Evolutionary conservation across 2,797 vertebrate species (phyloP).

Genomic region (Telmatherina bonti): DNA sequence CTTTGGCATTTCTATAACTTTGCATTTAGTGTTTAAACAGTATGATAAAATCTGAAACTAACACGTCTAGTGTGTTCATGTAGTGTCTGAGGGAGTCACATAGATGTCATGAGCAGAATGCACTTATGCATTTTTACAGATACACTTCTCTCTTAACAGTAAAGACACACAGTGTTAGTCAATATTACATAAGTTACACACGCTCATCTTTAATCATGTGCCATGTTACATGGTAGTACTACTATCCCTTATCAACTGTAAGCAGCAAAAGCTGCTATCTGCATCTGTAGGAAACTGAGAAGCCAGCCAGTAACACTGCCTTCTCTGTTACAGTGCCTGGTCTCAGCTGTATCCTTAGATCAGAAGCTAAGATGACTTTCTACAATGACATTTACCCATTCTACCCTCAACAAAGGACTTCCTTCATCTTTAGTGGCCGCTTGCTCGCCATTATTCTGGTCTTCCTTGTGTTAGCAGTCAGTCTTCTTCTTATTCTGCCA

Average conservation of each 20-base stretch:
- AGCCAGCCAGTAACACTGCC: constrained; percentile 67
- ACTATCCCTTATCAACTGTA: constrained; percentile 47
- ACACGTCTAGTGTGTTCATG: neutral
- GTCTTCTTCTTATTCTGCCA: constrained; percentile 91
- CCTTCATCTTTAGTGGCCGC: constrained; percentile 80
- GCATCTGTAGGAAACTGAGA: constrained; percentile 79
- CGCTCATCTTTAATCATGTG: constrained; percentile 20
- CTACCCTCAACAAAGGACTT: constrained; percentile 86
- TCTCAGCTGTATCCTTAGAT: constrained; percentile 56
- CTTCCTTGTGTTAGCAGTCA: constrained; percentile 84
- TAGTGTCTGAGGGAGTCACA: neutral
- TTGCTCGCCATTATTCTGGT: constrained; percentile 89
- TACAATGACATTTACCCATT: constrained; percentile 90
- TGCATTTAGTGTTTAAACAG: neutral
- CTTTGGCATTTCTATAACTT: neutral
- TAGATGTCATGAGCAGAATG: constrained; percentile 4
- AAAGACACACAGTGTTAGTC: neutral
- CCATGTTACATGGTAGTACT: constrained; percentile 14
- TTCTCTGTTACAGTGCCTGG: constrained; percentile 69
- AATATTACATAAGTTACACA: constrained; percentile 1
- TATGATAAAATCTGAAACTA: neutral
- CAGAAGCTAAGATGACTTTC: constrained; percentile 88
- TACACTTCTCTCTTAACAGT: constrained; percentile 20
- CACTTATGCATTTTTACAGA: constrained; percentile 4
- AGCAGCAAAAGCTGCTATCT: constrained; percentile 67